These are phyloP conservation scores for Hypothenemus hampei DNA, from an alignment of 1,140 invertebrate genomes.

Conservation along the genomic window DNA sequence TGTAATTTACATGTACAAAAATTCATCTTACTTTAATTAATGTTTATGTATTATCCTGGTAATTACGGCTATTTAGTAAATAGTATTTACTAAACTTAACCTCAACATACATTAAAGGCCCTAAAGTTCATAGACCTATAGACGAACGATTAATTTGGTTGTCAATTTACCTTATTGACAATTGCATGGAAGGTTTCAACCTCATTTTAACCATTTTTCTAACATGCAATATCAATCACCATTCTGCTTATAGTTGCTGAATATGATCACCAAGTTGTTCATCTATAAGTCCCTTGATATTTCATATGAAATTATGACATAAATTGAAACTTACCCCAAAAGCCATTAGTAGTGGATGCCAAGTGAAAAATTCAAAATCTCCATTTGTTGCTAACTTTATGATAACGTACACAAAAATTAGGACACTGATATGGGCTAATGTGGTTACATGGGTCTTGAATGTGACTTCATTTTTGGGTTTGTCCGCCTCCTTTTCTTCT, in stretches of 20 bases:
- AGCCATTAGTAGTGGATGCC: slow-evolving; percentile 37
- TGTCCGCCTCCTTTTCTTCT: slow-evolving; percentile 8
- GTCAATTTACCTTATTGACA: neutral
- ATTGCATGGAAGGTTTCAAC: neutral
- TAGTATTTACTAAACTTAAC: too few relatives aligned
- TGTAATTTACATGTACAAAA: too few relatives aligned
- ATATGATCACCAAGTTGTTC: neutral
- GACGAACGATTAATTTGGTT: neutral
- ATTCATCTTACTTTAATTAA: too few relatives aligned
- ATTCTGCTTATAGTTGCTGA: neutral
- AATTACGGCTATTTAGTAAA: too few relatives aligned
- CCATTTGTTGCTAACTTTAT: slow-evolving; percentile 28
- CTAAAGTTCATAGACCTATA: too few relatives aligned
- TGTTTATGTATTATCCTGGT: too few relatives aligned
- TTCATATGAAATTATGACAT: neutral
- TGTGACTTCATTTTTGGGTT: slow-evolving; percentile 18
- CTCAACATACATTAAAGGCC: too few relatives aligned
- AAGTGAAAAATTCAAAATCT: slow-evolving; percentile 37
- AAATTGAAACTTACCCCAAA: slow-evolving; percentile 38
- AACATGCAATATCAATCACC: too few relatives aligned
- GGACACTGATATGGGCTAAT: slow-evolving; percentile 28
- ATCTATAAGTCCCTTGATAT: neutral
- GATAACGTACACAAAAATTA: slow-evolving; percentile 31
- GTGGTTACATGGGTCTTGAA: slow-evolving; percentile 30
- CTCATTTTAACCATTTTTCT: neutral